These are phyloP conservation scores for Antedon mediterranea DNA, from an alignment of 53 echinoderm and acorn worm genomes.

Conservation along the genomic window DNA sequence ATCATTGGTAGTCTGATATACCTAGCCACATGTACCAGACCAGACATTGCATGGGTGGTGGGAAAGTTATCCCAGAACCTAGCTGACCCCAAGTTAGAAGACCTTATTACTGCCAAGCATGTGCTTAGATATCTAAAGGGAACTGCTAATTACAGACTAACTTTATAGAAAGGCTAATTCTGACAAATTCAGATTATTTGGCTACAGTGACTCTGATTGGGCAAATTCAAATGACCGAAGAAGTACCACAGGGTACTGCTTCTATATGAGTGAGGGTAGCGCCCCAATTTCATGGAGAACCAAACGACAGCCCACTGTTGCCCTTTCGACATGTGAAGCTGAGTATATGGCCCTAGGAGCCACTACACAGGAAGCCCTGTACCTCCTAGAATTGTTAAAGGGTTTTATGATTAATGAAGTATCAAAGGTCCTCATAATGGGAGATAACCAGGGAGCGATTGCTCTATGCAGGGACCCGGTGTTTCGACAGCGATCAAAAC, in stretches of 20 bases:
- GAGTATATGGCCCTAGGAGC: constrained; percentile 21
- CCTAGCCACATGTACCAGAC: constrained; percentile 9
- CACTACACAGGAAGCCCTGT: constrained; percentile 23
- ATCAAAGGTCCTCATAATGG: constrained; percentile 6
- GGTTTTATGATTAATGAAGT: constrained; percentile 2
- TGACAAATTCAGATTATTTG: neutral
- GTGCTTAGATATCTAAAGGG: constrained; percentile 5
- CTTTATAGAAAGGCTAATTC: constrained; percentile 2
- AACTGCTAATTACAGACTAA: neutral
- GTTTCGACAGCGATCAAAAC: constrained; percentile 20
- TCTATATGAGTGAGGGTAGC: constrained; percentile 7
- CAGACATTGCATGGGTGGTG: constrained; percentile 2
- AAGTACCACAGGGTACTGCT: constrained; percentile 18
- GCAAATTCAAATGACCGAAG: neutral
- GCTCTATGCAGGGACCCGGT: constrained; percentile 30
- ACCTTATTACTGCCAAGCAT: constrained; percentile 9
- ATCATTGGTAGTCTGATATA: constrained; percentile 11
- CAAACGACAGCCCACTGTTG: constrained; percentile 19
- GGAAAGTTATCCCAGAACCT: constrained; percentile 6
- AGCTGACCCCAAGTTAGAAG: constrained; percentile 4
- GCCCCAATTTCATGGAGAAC: constrained; percentile 29
- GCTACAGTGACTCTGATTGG: neutral
- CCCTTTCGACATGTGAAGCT: constrained; percentile 28
- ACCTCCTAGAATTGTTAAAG: constrained; percentile 13
- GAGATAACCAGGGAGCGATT: constrained; percentile 31